A percentile compares a stretch with the other conserved stretches of the same genome.
These are phyloP conservation scores for Limosa lapponica DNA, from an alignment of 2,797 vertebrate genomes.

Conservation along the genomic window DNA sequence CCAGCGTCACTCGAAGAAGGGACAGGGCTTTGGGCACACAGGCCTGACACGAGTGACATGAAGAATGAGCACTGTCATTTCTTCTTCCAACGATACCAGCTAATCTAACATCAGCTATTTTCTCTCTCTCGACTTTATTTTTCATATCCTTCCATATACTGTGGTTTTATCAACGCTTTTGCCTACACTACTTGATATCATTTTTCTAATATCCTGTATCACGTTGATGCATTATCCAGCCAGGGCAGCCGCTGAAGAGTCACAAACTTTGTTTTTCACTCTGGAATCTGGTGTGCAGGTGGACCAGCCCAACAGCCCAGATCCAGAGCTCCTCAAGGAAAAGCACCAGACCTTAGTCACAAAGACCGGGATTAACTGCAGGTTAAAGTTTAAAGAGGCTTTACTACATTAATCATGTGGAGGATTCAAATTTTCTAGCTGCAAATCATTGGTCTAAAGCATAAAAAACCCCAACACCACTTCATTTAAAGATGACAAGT, in stretches of 20 bases:
- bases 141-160: constrained; percentile 39
- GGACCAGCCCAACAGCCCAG: background rate
- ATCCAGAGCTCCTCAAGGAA: constrained; percentile 5
- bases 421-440: constrained; percentile 28
- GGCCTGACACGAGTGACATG: background rate
- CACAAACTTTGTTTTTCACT: background rate
- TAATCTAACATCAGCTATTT: constrained; percentile 59
- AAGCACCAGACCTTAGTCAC: background rate
- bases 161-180: constrained; percentile 26
- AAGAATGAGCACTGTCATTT: background rate
- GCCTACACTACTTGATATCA: background rate
- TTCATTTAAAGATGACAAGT: background rate
- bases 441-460: background rate
- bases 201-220: constrained; percentile 53
- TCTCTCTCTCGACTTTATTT: background rate
- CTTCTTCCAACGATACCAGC: background rate
- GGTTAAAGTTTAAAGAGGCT: constrained; percentile 55
- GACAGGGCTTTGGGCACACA: background rate
- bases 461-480: background rate
- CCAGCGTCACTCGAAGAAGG: background rate
- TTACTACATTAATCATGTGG: constrained; percentile 33
- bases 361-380: constrained; percentile 48
- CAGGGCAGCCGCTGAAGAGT: background rate
- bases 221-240: background rate
- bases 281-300: background rate